These are phyloP conservation scores for Plebejus melissa DNA, from an alignment of 2,888 invertebrate genomes.

Conservation along the genomic window DNA sequence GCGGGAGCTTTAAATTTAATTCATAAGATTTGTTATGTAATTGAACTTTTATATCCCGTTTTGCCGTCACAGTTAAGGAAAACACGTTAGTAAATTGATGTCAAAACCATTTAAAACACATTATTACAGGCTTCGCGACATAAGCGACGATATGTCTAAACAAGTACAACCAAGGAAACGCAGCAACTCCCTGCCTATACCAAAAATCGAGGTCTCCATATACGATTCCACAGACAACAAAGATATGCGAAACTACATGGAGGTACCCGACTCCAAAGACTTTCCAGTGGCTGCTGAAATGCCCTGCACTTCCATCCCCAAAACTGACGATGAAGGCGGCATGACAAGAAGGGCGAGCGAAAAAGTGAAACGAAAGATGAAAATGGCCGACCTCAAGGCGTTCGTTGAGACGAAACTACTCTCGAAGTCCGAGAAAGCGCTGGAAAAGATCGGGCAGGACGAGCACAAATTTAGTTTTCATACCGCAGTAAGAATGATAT, in stretches of 20 bases:
- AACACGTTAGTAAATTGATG: no score
- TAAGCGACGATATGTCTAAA: slow-evolving; percentile 89
- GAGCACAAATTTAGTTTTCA: slow-evolving; percentile 80
- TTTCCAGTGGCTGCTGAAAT: slow-evolving; percentile 81
- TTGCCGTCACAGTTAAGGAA: no score
- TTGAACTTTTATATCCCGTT: no score
- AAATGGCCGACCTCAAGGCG: slow-evolving; percentile 94
- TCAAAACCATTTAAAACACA: no score
- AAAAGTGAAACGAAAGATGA: slow-evolving; percentile 90
- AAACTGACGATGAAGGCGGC: slow-evolving; percentile 60
- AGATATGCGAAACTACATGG: slow-evolving; percentile 86
- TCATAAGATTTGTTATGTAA: no score
- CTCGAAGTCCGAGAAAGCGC: slow-evolving; percentile 93
- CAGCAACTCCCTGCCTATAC: slow-evolving; percentile 95
- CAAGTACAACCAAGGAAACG: slow-evolving; percentile 90
- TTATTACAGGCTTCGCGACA: slow-evolving; percentile 86
- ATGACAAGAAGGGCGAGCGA: slow-evolving; percentile 85
- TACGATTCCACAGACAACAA: slow-evolving; percentile 88
- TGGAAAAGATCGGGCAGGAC: slow-evolving; percentile 92
- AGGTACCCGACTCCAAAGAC: slow-evolving; percentile 86
- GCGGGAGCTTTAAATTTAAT: no score
- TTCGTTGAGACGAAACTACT: slow-evolving; percentile 95
- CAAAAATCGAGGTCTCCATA: slow-evolving; percentile 93
- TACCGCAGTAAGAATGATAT: slow-evolving; percentile 81
- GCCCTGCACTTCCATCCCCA: slow-evolving; percentile 53